Conservation (phyloP, 2,113 vertebrate genomes). For the Lanius ludovicianus region DNA sequence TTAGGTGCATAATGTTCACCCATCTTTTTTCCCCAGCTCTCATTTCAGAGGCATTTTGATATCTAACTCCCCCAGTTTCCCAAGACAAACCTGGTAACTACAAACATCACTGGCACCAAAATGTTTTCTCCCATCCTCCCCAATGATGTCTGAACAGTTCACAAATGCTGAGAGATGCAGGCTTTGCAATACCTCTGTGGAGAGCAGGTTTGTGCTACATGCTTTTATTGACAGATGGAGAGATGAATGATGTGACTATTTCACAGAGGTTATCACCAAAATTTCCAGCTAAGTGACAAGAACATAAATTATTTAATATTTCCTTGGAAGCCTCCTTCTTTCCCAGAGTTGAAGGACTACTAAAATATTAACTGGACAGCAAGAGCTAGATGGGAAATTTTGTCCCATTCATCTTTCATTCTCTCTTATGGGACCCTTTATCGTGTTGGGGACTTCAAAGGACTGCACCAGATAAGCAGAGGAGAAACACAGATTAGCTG, state of each 20-base stretch:
- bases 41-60: background rate
- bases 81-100: background rate
- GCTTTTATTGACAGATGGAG: background rate
- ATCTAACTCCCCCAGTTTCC: background rate
- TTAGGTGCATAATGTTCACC: background rate
- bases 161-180: background rate
- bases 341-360: background rate
- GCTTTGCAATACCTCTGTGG: background rate
- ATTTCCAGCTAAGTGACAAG: background rate
- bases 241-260: background rate
- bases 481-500: conserved; percentile 20
- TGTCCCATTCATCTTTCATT: conserved; percentile 13
- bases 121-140: background rate
- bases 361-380: background rate
- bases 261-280: background rate
- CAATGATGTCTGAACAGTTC: background rate
- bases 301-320: background rate
- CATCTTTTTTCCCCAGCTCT: background rate
- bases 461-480: conserved; percentile 41
- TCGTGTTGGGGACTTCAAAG: conserved; percentile 51
- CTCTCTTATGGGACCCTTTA: background rate
- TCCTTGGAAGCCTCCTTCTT: background rate
- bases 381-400: background rate
- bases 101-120: background rate
- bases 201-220: background rate